Conservation (phyloP, 2,888 invertebrate genomes). For the Drosophila nr. fundita region DNA sequence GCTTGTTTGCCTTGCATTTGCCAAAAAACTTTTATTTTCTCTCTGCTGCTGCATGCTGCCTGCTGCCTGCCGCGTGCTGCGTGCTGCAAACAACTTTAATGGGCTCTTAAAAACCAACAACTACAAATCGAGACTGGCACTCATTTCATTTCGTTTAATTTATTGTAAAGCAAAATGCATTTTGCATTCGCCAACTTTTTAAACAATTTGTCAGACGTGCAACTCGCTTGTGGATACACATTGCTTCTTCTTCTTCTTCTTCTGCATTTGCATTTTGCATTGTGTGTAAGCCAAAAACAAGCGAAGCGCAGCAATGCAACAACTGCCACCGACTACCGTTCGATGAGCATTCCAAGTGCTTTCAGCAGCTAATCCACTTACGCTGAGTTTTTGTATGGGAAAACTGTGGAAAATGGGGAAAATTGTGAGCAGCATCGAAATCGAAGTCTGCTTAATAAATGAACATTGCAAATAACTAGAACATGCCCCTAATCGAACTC, state of each 20-base stretch:
- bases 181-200: slow-evolving; percentile 19
- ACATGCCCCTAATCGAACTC: background rate
- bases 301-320: slow-evolving; percentile 3
- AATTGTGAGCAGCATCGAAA: background rate
- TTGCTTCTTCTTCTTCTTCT: slow-evolving; percentile 7
- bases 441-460: background rate
- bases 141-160: slow-evolving; percentile 27
- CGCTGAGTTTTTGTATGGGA: background rate
- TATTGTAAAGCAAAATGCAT: slow-evolving; percentile 56
- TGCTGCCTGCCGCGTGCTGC: background rate
- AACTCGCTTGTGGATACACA: slow-evolving; percentile 25
- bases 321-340: slow-evolving; percentile 42
- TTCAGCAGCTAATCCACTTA: background rate
- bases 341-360: slow-evolving; percentile 10
- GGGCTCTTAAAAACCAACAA: slow-evolving; percentile 58
- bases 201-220: slow-evolving; percentile 52
- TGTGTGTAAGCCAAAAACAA: slow-evolving; percentile 14
- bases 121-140: slow-evolving; percentile 9
- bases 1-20: slow-evolving; percentile 60
- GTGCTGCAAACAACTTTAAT: slow-evolving; percentile 57
- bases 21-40: slow-evolving; percentile 39
- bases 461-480: background rate
- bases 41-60: background rate
- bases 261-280: slow-evolving; percentile 51
- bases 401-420: background rate